Base-by-base conservation (phyloP, 1,140 invertebrate species). In the Eufriesea mexicana region DNA sequence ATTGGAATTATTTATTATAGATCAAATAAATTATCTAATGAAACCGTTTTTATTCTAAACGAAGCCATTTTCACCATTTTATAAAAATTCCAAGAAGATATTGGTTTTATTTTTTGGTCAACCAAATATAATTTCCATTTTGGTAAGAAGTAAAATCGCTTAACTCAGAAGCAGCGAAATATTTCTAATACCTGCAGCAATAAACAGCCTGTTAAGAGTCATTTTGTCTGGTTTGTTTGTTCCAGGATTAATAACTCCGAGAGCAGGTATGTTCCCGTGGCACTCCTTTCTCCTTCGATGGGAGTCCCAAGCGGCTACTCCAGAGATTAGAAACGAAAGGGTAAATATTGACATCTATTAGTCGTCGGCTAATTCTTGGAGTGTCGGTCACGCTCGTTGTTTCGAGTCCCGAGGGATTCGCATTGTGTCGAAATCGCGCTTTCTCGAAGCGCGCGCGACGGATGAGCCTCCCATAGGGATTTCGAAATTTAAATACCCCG, bases 271-370 rank as follows among this genome's bases (percentile, higher is more conserved):
- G 9, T n/a, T n/a, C 0, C 12, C 20, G 18, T 5, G 9, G 8
- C 0, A 1, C 28, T 42, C 7, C 10, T 59, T 76, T 54, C 42
- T 25, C 14, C 10, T 2, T 2, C 7, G 18, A 6, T 61, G 0
- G 1, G 7, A 10, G 10, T 78, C 67, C 57, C 81, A 57, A 57
- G 20, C 1, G 66, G 0, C 28, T 61, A 45, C 23, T 54, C 2
- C 2, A 71, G 5, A 59, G 57, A 49, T 78, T 78, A 49, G 42
- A 18, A 35, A 1, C 18, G 0, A 77, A 75, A 72, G 79, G 49
- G 79, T 87, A 84, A 90, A 87, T 83, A 90, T 88, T 89, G 71
- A 68, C 74, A 67, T 1, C n/a, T 83, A 84, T 68, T 73, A 83
- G 54, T n/a, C 14, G 62, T 42, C 20, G 68, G 62, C 54, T 70